phyloP scores from a whole-genome alignment of 1,140 invertebrate species.

The Drosophila pseudoobscura region DNA sequence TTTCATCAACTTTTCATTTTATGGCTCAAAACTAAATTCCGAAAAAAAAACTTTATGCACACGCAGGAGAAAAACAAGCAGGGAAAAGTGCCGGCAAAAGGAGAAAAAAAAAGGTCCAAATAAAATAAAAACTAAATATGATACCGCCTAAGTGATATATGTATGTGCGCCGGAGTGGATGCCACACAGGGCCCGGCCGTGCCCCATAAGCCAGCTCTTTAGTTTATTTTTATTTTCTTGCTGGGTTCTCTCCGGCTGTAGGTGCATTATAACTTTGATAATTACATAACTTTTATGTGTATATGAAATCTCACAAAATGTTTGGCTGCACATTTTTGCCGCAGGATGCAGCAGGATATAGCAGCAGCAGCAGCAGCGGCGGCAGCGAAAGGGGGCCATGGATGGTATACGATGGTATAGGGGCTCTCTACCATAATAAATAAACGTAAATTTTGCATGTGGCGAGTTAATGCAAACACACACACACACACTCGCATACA shows the following conservation, averaged over 20 bases:
- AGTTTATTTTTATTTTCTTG: not conserved
- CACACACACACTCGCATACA: constrained; percentile 32
- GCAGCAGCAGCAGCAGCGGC: constrained; percentile 21
- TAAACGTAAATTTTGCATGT: constrained; percentile 81
- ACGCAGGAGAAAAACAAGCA: no score
- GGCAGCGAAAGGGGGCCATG: constrained; percentile 17
- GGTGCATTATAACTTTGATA: constrained; percentile 80
- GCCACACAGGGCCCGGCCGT: constrained; percentile 1
- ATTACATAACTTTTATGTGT: constrained; percentile 74
- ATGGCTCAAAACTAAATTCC: no score
- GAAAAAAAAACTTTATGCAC: not conserved
- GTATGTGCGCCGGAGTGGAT: constrained; percentile 26
- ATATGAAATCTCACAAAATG: constrained; percentile 68
- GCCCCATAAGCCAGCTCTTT: constrained; percentile 8
- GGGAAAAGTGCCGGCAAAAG: not conserved
- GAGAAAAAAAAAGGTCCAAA: not conserved
- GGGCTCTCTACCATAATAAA: constrained; percentile 60
- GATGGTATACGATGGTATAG: not conserved
- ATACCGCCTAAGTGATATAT: constrained; percentile 51
- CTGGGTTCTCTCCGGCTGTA: constrained; percentile 35
- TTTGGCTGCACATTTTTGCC: constrained; percentile 70
- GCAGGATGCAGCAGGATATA: constrained; percentile 43
- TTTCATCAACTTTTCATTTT: no score
- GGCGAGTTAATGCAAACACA: constrained; percentile 78
- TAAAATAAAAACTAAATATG: constrained; percentile 28